phyloP scores from a whole-genome alignment of 2,888 invertebrate genomes.

The Clepsis dumicolana region DNA sequence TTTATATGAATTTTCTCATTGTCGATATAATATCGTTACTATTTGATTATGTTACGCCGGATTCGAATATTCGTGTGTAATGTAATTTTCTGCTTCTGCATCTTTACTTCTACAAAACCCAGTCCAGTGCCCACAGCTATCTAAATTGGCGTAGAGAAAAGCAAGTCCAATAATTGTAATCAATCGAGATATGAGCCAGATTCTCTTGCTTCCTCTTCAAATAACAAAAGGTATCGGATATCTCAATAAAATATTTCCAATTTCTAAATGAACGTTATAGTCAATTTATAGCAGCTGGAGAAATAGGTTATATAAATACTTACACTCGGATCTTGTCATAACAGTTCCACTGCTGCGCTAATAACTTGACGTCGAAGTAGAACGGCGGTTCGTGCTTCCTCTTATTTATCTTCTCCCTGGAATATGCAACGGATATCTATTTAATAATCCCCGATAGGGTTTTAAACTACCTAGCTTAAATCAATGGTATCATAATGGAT shows the following conservation, averaged over 20 bases:
- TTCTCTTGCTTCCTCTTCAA: not conserved
- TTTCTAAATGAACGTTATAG: constrained; percentile 8
- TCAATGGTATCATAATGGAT: not conserved
- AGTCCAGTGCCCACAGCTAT: not conserved
- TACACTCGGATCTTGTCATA: constrained; percentile 72
- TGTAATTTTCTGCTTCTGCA: too few species aligned
- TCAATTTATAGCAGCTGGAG: not conserved
- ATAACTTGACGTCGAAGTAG: constrained; percentile 73
- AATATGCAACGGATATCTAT: constrained; percentile 46
- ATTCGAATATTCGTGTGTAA: too few species aligned
- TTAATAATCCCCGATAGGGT: not conserved
- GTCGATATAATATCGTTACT: too few species aligned
- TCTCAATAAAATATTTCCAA: constrained; percentile 9
- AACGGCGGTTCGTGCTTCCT: constrained; percentile 75
- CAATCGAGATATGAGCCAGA: not conserved
- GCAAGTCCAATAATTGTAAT: not conserved
- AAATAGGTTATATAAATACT: constrained; percentile 51
- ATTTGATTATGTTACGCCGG: too few species aligned
- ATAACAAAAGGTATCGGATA: not conserved
- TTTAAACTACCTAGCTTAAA: not conserved
- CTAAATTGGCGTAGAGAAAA: not conserved
- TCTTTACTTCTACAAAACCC: too few species aligned
- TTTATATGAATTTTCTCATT: too few species aligned
- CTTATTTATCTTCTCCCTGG: constrained; percentile 69
- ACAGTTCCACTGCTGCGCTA: constrained; percentile 79